Base-by-base conservation (phyloP, 2,113 vertebrate genomes). In the Nerophis lumbriciformis region DNA sequence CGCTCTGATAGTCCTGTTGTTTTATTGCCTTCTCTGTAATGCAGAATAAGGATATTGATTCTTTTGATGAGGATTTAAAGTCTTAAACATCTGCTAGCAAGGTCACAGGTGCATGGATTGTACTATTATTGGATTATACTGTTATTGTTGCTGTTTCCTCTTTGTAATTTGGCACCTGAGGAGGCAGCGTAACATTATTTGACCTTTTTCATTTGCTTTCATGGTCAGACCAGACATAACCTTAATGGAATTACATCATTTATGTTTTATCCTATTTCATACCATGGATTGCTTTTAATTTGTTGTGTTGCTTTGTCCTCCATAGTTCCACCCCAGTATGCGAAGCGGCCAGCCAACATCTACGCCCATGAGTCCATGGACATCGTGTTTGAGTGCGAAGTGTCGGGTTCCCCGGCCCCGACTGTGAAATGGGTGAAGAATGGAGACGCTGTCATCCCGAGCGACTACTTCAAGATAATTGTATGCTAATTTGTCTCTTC, bases 361-460 rank as follows among this genome's bases (percentile, higher is more conserved):
- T 96, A 97, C 5, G 97, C 97, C 60, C 93, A 93, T 0, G 97
- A 99, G 72, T 97, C 96, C 56, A 94, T 94, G 93, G 97, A 99
- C 84, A 95, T 99, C 3, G 36, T 96, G 59, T 98, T 99, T 45
- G 93, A 97, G 83, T 99, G 97, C 8, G 94, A 97, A 73, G 94
- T 98, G 39, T 90, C 81, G 0, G 97, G 96, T 4, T 93, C 90
- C 1, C 97, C 97, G 0, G 76, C 93, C 1, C 96, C 96, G 16
- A 93, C 94, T 0, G 94, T 99, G 67, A 98, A 94, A 67, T 99
- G 97, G 97, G 90, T 99, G 56, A 99, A 99, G 83, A 99, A 99
- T 4, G 96, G 95, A 49, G 97, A 99, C 1, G 80, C 96, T 21
- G 96, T 99, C 57, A 98, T 99, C 69, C 97, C 97, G 39, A 98